phyloP scores from a whole-genome alignment of 2,797 vertebrate genomes.

The Scolopax rusticola region DNA sequence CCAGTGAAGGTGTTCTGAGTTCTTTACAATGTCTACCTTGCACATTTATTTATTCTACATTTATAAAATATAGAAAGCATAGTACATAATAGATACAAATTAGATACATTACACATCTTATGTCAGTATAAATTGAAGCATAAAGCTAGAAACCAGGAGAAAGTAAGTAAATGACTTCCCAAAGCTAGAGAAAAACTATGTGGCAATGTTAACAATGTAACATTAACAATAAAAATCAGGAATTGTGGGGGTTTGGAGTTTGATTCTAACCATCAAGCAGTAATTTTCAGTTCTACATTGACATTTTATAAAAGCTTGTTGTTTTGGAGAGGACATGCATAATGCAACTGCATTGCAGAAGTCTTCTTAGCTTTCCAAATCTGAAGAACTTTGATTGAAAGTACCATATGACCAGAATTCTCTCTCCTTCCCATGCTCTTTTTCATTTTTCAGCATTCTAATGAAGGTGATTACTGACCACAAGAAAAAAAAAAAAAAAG shows the following conservation, averaged over 20 bases:
- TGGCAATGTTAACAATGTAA: rapidly evolving
- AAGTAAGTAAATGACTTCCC: neutral
- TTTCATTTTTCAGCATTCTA: neutral
- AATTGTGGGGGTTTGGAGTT: neutral
- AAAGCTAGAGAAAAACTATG: neutral
- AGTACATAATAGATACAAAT: neutral
- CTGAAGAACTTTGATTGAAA: neutral
- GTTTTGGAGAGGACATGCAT: neutral
- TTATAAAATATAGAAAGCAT: neutral
- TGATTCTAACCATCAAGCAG: neutral
- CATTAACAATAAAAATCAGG: neutral
- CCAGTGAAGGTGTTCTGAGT: neutral
- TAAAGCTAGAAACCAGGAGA: neutral
- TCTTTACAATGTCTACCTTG: neutral
- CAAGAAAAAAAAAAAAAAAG: neutral
- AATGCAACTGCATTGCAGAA: neutral
- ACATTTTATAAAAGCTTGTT: neutral
- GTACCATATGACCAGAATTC: neutral
- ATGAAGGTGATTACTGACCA: neutral
- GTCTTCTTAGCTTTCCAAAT: neutral
- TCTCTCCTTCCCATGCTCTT: neutral
- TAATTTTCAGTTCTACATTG: neutral
- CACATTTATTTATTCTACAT: neutral
- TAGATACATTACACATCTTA: neutral
- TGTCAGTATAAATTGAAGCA: neutral